A percentile compares a stretch with the other conserved stretches of the same genome.
phyloP scores from a whole-genome alignment of 2,113 vertebrate species.

The Melanotaenia duboulayi region DNA sequence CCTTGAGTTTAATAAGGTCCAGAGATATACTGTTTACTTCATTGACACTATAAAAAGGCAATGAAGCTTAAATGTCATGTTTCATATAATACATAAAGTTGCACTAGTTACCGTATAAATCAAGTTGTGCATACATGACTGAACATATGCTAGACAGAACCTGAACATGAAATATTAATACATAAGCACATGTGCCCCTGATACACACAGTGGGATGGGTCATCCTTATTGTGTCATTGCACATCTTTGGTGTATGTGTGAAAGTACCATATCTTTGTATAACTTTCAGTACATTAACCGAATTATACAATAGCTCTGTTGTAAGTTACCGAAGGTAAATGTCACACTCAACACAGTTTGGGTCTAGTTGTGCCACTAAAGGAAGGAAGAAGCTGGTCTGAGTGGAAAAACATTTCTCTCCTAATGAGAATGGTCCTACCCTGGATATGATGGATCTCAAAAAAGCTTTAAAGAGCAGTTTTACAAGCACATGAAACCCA shows the following conservation, averaged over 20 bases:
- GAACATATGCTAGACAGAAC: neutral
- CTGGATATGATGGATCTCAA: neutral
- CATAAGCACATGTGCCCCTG: neutral
- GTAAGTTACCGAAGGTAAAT: too few relatives aligned
- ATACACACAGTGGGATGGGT: neutral
- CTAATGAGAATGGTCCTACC: neutral
- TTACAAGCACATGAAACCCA: too few relatives aligned
- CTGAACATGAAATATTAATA: neutral
- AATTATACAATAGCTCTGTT: too few relatives aligned
- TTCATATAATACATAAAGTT: neutral
- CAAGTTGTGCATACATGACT: neutral
- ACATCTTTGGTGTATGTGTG: neutral
- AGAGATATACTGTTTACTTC: neutral
- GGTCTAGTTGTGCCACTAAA: neutral
- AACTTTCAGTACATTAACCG: neutral
- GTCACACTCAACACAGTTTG: too few relatives aligned
- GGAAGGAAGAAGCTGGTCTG: neutral
- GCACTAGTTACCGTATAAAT: neutral
- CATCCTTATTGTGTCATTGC: neutral
- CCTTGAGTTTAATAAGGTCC: conserved; percentile 3
- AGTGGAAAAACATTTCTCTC: neutral
- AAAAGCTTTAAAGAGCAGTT: neutral
- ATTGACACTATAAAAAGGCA: conserved; percentile 6
- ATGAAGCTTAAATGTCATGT: conserved; percentile 2
- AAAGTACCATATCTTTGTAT: neutral